Percentiles rank a stretch among this genome's conserved stretches.
These are phyloP conservation scores for Hypsopygia costalis DNA, from an alignment of 2,888 invertebrate genomes.

Conservation along the genomic window DNA sequence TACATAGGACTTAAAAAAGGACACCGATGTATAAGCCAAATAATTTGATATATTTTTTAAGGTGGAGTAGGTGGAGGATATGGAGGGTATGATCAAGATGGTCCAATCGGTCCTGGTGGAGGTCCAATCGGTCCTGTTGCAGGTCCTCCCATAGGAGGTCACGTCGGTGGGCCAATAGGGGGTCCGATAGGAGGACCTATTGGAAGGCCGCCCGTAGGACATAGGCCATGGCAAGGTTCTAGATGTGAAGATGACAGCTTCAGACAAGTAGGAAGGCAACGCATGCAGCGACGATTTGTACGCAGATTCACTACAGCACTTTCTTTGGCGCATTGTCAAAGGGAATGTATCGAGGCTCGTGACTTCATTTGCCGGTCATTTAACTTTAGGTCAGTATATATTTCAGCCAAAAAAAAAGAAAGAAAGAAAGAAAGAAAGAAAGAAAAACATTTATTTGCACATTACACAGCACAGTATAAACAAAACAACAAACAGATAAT, in stretches of 20 bases:
- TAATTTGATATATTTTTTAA: slow-evolving; percentile 8
- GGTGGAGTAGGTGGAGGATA: slow-evolving; percentile 33
- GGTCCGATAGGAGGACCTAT: slow-evolving; percentile 49
- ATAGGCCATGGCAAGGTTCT: slow-evolving; percentile 71
- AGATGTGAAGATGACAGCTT: slow-evolving; percentile 93
- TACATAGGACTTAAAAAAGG: no score
- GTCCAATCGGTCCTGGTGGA: slow-evolving; percentile 24
- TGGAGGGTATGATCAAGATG: slow-evolving; percentile 62
- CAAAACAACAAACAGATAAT: no score
- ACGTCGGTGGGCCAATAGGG: slow-evolving; percentile 50
- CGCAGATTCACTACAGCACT: slow-evolving; percentile 86
- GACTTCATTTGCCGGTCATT: slow-evolving; percentile 93
- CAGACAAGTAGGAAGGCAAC: slow-evolving; percentile 89
- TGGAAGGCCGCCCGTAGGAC: slow-evolving; percentile 50
- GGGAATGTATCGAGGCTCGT: slow-evolving; percentile 90
- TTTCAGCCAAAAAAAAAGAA: no score
- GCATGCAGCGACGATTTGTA: slow-evolving; percentile 89
- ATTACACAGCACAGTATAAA: no score
- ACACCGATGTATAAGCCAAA: not conserved
- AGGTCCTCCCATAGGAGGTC: slow-evolving; percentile 49
- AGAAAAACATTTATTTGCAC: no score
- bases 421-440: no score
- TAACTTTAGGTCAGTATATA: slow-evolving; percentile 90
- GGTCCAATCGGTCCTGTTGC: slow-evolving; percentile 24
- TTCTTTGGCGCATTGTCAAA: slow-evolving; percentile 89